These are phyloP conservation scores for Polypterus senegalus DNA, from an alignment of 2,113 vertebrate genomes.

Conservation along the genomic window DNA sequence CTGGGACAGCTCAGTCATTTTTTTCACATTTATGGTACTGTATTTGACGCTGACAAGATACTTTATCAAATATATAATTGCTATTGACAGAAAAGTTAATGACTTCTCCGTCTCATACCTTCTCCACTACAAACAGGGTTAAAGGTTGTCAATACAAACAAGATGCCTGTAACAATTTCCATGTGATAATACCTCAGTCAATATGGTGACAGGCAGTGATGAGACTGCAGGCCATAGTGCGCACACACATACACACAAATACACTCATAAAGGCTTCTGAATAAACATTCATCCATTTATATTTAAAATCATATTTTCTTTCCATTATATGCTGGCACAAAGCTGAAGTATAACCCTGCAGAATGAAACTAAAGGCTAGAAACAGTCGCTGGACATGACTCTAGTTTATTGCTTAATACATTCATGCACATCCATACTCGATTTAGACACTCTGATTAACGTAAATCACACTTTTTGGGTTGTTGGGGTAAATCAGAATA, in stretches of 20 bases:
- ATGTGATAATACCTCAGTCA: neutral
- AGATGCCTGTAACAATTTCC: neutral
- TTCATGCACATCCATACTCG: no score
- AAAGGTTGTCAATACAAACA: slow-evolving; percentile 3
- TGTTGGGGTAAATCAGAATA: no score
- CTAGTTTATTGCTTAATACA: no score
- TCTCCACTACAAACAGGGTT: slow-evolving; percentile 1
- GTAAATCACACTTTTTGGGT: no score
- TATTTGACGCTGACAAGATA: neutral
- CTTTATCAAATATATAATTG: slow-evolving; percentile 4
- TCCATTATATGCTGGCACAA: no score
- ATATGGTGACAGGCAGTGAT: neutral
- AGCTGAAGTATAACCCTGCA: no score
- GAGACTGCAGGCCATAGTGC: neutral
- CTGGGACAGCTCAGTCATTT: neutral
- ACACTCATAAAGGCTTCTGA: neutral
- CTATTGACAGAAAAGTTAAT: slow-evolving; percentile 2
- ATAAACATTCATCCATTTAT: neutral
- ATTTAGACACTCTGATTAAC: no score
- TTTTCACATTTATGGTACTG: slow-evolving; percentile 3
- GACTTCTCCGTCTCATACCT: neutral
- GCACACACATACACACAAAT: neutral
- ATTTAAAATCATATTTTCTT: no score
- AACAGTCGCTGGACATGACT: no score
- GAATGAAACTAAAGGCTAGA: no score